Conservation (phyloP, 2,888 invertebrate species). For the Scrobipalpa atriplicella region DNA sequence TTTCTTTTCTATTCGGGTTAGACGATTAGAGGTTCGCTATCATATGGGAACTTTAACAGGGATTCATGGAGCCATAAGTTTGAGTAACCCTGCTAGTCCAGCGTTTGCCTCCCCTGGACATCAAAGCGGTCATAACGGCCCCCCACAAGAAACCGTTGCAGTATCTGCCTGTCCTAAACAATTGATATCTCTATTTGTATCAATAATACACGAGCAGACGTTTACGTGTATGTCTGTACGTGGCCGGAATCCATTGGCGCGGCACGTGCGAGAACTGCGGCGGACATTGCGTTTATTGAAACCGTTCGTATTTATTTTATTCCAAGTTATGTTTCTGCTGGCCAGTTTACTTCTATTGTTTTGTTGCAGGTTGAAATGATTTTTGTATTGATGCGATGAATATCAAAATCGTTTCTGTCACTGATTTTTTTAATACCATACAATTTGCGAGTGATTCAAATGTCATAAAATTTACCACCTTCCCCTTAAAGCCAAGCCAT, state of each 20-base stretch:
- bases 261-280: slow-evolving; percentile 45
- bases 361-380: neutral
- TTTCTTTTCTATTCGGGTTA: too few species aligned
- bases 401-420: neutral
- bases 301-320: slow-evolving; percentile 54
- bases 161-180: slow-evolving; percentile 77
- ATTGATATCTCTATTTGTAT: slow-evolving; percentile 83
- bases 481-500: too few species aligned
- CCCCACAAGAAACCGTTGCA: slow-evolving; percentile 65
- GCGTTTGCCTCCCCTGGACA: slow-evolving; percentile 55
- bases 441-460: too few species aligned
- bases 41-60: too few species aligned
- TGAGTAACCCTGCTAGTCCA: slow-evolving; percentile 24
- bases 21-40: too few species aligned
- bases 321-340: slow-evolving; percentile 21
- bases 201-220: slow-evolving; percentile 78
- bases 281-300: slow-evolving; percentile 61
- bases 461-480: too few species aligned
- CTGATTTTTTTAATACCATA: neutral
- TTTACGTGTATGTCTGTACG: slow-evolving; percentile 76
- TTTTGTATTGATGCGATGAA: neutral
- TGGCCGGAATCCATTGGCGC: slow-evolving; percentile 66
- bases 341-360: slow-evolving; percentile 16
- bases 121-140: slow-evolving; percentile 58
- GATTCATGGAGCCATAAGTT: too few species aligned